Percentiles rank a stretch among this genome's conserved stretches.
phyloP scores from a whole-genome alignment of 2,113 vertebrate species.

The Nothocercus nigrocapillus region DNA sequence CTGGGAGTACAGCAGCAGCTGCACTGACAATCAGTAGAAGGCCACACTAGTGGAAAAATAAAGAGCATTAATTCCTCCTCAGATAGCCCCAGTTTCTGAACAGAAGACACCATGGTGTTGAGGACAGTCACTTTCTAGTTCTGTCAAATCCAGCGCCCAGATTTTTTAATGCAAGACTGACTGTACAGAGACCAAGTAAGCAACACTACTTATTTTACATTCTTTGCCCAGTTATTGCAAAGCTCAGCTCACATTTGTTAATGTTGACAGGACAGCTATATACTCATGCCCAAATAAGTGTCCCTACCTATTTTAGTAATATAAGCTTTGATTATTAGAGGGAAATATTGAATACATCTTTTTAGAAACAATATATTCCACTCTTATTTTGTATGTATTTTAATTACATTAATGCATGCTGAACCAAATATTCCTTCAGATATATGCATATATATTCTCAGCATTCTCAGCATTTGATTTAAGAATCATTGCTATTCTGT shows the following conservation, averaged over 20 bases:
- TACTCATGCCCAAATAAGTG: neutral
- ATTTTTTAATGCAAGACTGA: conserved; percentile 54
- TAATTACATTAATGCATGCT: neutral
- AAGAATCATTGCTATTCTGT: neutral
- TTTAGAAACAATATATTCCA: neutral
- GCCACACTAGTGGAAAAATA: neutral
- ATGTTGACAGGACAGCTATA: neutral
- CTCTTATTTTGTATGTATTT: neutral
- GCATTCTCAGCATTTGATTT: neutral
- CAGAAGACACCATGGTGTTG: neutral
- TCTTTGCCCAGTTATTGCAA: conserved; percentile 9
- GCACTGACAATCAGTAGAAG: neutral
- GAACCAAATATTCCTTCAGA: neutral
- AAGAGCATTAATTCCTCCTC: conserved; percentile 13
- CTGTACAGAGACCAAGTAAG: conserved; percentile 32
- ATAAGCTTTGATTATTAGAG: neutral
- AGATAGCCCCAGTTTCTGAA: neutral
- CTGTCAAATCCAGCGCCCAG: conserved; percentile 6
- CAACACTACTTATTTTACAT: conserved; percentile 40
- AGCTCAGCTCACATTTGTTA: conserved; percentile 29
- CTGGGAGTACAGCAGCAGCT: conserved; percentile 28
- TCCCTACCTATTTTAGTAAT: neutral
- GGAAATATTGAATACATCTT: neutral
- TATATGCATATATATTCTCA: neutral
- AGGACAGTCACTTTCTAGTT: conserved; percentile 44